Base-by-base conservation (phyloP, 2,113 vertebrate genomes). In the Chlorodrepanis virens region DNA sequence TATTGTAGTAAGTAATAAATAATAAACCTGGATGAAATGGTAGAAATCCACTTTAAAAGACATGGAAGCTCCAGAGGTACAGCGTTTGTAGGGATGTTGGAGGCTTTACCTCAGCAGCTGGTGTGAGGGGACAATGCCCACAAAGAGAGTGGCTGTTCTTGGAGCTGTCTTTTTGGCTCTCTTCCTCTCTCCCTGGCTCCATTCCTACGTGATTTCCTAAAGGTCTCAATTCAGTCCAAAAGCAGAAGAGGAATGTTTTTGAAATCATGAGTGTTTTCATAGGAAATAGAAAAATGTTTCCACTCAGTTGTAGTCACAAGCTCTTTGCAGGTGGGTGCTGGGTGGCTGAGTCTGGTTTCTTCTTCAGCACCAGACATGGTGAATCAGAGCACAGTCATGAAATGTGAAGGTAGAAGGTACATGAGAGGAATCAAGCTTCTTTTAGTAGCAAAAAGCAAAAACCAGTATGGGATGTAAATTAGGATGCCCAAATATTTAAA, bases 61-160 rank as follows among this genome's bases (percentile, higher is more conserved):
- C 12, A 31, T 11, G 42, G 33, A 67, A 74, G 39, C 18, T 69
- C 2, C 1, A 8, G 8, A 40, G 24, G 44, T 61, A 37, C 27
- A 70, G 77, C 40, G 22, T 14, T 44, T 52, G 8, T 6, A 35
- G 72, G 37, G 67, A 35, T 17, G n/a, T 3, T n/a, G 68, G 59
- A 53, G 21, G 35, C 29, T 80, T 45, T 29, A 24, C 16, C 52
- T 25, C 76, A 75, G 83, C 40, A 39, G 45, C 74, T 57, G 54
- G 21, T 56, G 19, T 33, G 37, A 93, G 42, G 0, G 52, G 40
- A 9, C 63, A 63, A 20, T 64, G 63, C 57, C 59, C 0, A 0
- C 3, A 4, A 54, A 45, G 15, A 68, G 1, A 21, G 33, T 12
- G 68, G 20, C 31, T 72, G 23, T 25, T 39, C 67, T 59, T 33